phyloP scores from a whole-genome alignment of 2,797 vertebrate genomes.

The Pelobates cultripes region DNA sequence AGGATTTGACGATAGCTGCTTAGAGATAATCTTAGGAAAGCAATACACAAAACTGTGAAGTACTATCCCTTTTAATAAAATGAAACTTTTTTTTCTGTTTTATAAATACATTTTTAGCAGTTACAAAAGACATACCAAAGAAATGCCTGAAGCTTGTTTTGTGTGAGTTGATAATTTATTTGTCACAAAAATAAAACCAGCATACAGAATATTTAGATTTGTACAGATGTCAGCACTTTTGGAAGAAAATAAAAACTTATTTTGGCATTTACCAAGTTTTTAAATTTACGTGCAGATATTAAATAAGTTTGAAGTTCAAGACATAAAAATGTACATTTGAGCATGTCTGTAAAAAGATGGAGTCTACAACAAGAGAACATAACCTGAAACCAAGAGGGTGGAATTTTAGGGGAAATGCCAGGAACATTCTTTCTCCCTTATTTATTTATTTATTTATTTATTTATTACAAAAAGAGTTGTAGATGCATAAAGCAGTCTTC shows the following conservation, averaged over 20 bases:
- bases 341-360: background rate
- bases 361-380: too few species aligned
- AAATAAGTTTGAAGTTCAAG: background rate
- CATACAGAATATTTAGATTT: background rate
- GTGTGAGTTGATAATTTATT: background rate
- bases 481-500: too few species aligned
- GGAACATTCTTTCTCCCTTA: too few species aligned
- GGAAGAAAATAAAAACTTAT: background rate
- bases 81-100: conserved; percentile 1
- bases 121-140: background rate
- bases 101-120: background rate
- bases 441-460: too few species aligned
- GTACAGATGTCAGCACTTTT: background rate
- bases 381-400: too few species aligned
- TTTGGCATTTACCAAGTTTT: background rate
- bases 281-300: background rate
- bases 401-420: too few species aligned
- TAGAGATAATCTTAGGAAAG: too few species aligned
- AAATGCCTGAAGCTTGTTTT: background rate
- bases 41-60: background rate
- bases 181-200: background rate
- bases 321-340: background rate
- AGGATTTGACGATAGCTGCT: too few species aligned
- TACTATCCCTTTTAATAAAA: background rate
- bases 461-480: too few species aligned